Evolutionary conservation across 2,888 invertebrate species (phyloP), one percentile per base, ranked within the genome.

Genomic region (Lochmaea crataegi): DNA sequence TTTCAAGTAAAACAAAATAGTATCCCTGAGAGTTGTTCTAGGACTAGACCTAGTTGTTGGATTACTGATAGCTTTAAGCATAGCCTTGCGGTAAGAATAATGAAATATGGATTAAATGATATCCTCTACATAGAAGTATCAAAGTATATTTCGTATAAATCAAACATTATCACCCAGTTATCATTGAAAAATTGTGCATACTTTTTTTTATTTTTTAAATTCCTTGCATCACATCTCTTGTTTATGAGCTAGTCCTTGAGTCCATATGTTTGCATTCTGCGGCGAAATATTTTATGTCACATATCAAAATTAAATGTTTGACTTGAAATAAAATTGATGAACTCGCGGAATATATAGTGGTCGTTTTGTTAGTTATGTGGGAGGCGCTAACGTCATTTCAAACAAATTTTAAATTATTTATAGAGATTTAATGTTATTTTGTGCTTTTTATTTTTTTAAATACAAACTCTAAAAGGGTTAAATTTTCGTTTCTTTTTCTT

Each of bases 371-470:
- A 56, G 41, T 22, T 57, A 66, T 66, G 66, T 66, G 66, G 66
- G 66, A 66, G 66, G 57, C 42, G 66, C 57, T 57, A 66, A 66
- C 66, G 66, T 66, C 66, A 66, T 57, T 41, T 66, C 41, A 9
- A 22, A 66, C 18, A 41, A 41, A 57, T 38, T 57, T 42, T 41
- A 14, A 22, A 66, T 57, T 66, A 66, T 66, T 56, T 66, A 66
- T 66, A 66, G 38, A 32, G 14, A 5, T 2, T 7, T n/a, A 38
- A 51, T 38, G 12, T 38, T 51, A 53, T 65, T 53, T 65, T 41
- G n/a, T n/a, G 26, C 11, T 22, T 32, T 65, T 65, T 53, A 53
- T 63, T 63, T 63, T 63, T 63, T 18, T 12, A 58, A 32, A 58
- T 7, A 38, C 9, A 38, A 38, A 38, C 7, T 38, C 32, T 38